These are phyloP conservation scores for Morpho achilles DNA, from an alignment of 2,888 invertebrate species.

Conservation along the genomic window DNA sequence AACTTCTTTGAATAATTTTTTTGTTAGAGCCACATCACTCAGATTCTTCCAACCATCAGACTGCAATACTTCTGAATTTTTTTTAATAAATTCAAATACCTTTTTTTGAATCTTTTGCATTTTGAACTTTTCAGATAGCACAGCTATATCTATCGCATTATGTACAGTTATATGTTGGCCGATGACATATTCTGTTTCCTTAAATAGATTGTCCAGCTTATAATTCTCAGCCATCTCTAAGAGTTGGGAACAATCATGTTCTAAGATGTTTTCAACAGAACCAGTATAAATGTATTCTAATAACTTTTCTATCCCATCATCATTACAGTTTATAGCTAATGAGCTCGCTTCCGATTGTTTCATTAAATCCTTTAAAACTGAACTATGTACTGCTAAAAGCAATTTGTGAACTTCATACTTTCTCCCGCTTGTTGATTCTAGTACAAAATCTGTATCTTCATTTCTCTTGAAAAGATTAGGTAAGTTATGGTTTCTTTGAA, in stretches of 20 bases:
- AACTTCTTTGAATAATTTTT: conserved; percentile 43
- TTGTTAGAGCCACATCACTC: conserved; percentile 52
- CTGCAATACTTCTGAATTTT: conserved; percentile 47
- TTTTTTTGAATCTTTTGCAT: conserved; percentile 40
- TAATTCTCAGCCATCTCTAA: conserved; percentile 50
- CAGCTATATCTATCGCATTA: conserved; percentile 56
- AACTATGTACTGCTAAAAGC: conserved; percentile 54
- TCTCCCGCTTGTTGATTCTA: conserved; percentile 44
- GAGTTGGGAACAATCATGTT: conserved; percentile 45
- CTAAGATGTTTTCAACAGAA: conserved; percentile 44
- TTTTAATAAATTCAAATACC: conserved; percentile 51
- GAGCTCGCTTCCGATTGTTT: conserved; percentile 35
- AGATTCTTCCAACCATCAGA: conserved; percentile 54
- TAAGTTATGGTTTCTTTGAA: conserved; percentile 51
- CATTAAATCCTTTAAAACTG: conserved; percentile 43
- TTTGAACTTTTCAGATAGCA: conserved; percentile 52
- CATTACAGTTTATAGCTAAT: conserved; percentile 43
- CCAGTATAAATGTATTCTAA: conserved; percentile 59
- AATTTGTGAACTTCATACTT: conserved; percentile 53
- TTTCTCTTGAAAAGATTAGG: conserved; percentile 39
- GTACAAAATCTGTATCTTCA: conserved; percentile 48
- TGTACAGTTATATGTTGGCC: conserved; percentile 44
- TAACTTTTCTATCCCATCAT: conserved; percentile 52
- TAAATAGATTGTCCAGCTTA: conserved; percentile 42
- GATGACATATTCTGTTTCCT: conserved; percentile 43